Conservation (phyloP, 2,888 invertebrate genomes). For the Drosophila imparisetae region DNA sequence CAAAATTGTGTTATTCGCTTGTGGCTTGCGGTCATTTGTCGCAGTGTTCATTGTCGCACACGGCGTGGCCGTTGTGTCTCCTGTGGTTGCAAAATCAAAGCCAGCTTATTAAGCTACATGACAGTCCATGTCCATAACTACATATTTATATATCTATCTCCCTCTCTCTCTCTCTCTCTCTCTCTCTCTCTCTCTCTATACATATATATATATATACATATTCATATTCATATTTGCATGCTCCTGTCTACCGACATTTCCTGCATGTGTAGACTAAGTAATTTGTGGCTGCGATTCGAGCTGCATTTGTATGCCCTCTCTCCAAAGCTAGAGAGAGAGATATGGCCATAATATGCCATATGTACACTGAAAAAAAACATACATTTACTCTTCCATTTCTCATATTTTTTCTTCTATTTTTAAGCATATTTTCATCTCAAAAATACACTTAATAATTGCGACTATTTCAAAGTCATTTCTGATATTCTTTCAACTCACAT, state of each 20-base stretch:
- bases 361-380: neutral
- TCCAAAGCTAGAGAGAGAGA: neutral
- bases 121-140: constrained; percentile 52
- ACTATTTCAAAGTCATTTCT: neutral
- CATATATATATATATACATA: constrained; percentile 6
- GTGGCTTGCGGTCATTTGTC: constrained; percentile 54
- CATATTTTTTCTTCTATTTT: neutral
- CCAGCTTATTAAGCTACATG: constrained; percentile 60
- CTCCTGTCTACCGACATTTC: constrained; percentile 41
- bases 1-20: constrained; percentile 42
- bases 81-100: constrained; percentile 59
- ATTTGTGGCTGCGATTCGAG: constrained; percentile 38
- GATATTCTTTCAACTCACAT: neutral
- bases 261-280: constrained; percentile 58
- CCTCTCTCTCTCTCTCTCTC: constrained; percentile 13
- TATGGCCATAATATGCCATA: neutral
- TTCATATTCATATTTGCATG: constrained; percentile 25
- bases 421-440: neutral
- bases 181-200: too few relatives aligned
- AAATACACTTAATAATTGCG: neutral
- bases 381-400: neutral
- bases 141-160: constrained; percentile 32
- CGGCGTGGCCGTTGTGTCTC: constrained; percentile 15
- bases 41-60: constrained; percentile 35
- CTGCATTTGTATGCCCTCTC: constrained; percentile 29